Base-by-base conservation (phyloP, 2,113 vertebrate genomes). In the Jacana jacana region DNA sequence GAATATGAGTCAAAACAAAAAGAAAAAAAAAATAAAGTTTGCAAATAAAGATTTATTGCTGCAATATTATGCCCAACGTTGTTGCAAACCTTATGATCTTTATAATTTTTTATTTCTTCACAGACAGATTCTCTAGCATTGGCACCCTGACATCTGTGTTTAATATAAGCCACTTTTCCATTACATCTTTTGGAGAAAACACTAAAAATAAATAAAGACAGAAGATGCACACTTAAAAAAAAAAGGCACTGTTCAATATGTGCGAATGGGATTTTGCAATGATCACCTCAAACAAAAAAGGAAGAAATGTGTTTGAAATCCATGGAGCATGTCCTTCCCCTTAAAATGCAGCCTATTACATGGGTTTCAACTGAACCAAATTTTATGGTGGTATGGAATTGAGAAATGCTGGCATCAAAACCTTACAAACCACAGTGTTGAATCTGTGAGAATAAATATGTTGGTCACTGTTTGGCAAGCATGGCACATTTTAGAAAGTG, bases 21-120 rank as follows among this genome's bases (percentile, higher is more conserved):
- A 20, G 71, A 57, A 85, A 35, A 54, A 35, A 54, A 28, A 40
- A 25, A 30, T 24, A 57, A 79, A 76, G 13, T 90, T 83, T 68
- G 9, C 58, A 89, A 85, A 44, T 66, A 55, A 73, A 91, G 46
- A 83, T 91, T 93, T 96, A 93, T 83, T 91, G 55, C 44, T 79
- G 5, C 35, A 84, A 49, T 79, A 64, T 87, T 64, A 57, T 61
- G 7, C 37, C 51, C 24, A 78, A 11, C 54, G 66, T 86, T 91
- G 44, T 78, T 52, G 33, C 66, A 88, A 84, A 78, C 23, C 19
- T 82, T 70, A 33, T 52, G 86, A 87, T 91, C 25, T 73, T 79
- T 40, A 52, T 27, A 31, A 77, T 18, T 63, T 93, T 84, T 28
- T 15, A 83, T 85, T 71, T 94, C 6, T 83, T 92, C 80, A 63